Base-by-base conservation (phyloP, 2,113 vertebrate genomes). In the Diphyllodes magnificus region DNA sequence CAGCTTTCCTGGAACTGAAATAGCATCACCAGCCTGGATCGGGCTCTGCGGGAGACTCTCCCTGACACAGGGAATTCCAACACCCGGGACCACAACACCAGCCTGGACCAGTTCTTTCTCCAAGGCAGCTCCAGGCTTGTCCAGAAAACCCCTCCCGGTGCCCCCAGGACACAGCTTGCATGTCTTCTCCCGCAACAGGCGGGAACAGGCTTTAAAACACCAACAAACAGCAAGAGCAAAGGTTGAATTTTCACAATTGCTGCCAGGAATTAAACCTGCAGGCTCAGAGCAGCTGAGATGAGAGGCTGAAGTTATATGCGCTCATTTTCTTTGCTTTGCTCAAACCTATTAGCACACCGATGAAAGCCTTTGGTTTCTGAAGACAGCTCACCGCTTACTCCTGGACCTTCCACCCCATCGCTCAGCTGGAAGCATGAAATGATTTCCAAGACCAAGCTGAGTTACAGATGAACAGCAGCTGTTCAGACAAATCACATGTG, bases 21-120 rank as follows among this genome's bases (percentile, higher is more conserved):
- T 2, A 13, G 1, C 0, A 1, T 40, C 8, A 18, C 37, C 4
- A 7, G 10, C 31, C 49, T 2, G 9, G n/a, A 5, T 21, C 3
- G 1, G 15, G 73, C 17, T 7, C 44, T 20, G 75, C 54, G 27
- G 60, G 56, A 40, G 11, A 5, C 22, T 20, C 39, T 4, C 50
- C 11, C 27, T n/a, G 30, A 14, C 23, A 2, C 17, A 2, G 64
- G 24, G 8, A 21, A 23, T 28, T 18, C 30, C 10, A 15, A 4
- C 33, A 4, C n/a, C 17, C 24, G 27, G 56, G 10, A 35, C 23
- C 28, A 28, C 5, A 21, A 3, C n/a, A 4, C 31, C 31, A 5
- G 1, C 33, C 70, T 2, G 45, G 37, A 30, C 5, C 3, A 2
- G 13, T 3, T n/a, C 10, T 9, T 25, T 25, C 31, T 53, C 28